Conservation (phyloP, 2,888 invertebrate species). For the Drosophila affinis region DNA sequence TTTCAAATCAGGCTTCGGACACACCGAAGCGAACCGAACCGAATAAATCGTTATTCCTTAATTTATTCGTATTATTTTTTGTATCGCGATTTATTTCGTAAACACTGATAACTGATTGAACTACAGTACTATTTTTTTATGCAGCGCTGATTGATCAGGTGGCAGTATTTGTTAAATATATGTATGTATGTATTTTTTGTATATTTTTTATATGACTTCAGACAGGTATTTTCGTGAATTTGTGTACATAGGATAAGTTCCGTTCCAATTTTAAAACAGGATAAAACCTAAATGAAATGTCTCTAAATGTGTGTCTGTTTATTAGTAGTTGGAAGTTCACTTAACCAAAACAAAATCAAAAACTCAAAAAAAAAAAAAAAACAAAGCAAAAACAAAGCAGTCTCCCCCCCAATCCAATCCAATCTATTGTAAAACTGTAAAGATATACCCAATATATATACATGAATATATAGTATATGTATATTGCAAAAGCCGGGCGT, state of each 20-base stretch:
- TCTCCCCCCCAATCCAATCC: conserved; percentile 18
- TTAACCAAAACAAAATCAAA: conserved; percentile 42
- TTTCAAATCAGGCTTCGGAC: not conserved
- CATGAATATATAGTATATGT: conserved; percentile 41
- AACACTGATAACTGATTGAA: conserved; percentile 17
- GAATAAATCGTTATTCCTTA: not conserved
- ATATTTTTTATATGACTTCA: conserved; percentile 36
- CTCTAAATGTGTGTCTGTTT: conserved; percentile 69
- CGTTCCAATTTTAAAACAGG: conserved; percentile 44
- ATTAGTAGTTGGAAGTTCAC: conserved; percentile 60
- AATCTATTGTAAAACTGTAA: conserved; percentile 39
- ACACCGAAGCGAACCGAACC: not conserved
- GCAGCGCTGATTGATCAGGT: too few species aligned
- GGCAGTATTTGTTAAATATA: conserved; percentile 19
- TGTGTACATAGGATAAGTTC: conserved; percentile 70
- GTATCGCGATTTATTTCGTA: not conserved
- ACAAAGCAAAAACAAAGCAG: conserved; percentile 13
- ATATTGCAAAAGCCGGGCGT: conserved; percentile 39
- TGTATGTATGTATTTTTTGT: conserved; percentile 20
- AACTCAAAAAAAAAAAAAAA: conserved; percentile 4
- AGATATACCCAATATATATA: conserved; percentile 36
- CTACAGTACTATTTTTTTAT: conserved; percentile 1
- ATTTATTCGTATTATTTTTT: not conserved
- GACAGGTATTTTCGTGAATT: conserved; percentile 50
- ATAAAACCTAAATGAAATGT: conserved; percentile 20